phyloP scores from a whole-genome alignment of 2,888 invertebrate genomes.

The Drosophila phalerata region DNA sequence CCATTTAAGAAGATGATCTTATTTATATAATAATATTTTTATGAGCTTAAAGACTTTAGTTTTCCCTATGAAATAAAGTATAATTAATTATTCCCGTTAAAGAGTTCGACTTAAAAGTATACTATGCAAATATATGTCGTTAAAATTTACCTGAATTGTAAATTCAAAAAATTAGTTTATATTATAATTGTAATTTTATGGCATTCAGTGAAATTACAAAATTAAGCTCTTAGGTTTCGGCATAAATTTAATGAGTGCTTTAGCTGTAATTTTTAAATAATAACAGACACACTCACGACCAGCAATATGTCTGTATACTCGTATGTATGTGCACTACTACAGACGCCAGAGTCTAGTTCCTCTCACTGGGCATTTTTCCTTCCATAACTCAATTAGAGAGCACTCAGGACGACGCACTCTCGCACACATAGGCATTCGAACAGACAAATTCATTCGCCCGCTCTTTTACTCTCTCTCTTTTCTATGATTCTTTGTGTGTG shows the following conservation, averaged over 20 bases:
- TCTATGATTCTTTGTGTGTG: neutral
- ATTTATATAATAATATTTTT: no score
- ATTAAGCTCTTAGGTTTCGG: neutral
- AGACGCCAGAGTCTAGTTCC: neutral
- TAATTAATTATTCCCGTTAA: neutral
- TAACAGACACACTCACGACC: conserved; percentile 5
- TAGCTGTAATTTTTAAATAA: conserved; percentile 14
- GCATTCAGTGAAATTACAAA: neutral
- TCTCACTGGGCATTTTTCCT: conserved; percentile 30
- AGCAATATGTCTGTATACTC: conserved; percentile 1
- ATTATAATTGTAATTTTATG: neutral
- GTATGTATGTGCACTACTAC: conserved; percentile 2
- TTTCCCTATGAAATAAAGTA: neutral
- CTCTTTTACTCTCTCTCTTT: conserved; percentile 13
- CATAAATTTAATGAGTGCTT: conserved; percentile 5
- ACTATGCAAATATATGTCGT: neutral
- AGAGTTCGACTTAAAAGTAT: neutral
- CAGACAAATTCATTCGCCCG: conserved; percentile 13
- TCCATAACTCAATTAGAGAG: conserved; percentile 46
- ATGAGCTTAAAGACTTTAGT: no score
- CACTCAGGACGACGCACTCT: conserved; percentile 15
- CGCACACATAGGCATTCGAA: conserved; percentile 17
- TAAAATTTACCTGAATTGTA: neutral
- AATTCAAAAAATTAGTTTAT: neutral
- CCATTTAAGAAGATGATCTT: no score